Evolutionary conservation across 1,140 invertebrate species (phyloP).

Genomic region (Pararge aegeria): DNA sequence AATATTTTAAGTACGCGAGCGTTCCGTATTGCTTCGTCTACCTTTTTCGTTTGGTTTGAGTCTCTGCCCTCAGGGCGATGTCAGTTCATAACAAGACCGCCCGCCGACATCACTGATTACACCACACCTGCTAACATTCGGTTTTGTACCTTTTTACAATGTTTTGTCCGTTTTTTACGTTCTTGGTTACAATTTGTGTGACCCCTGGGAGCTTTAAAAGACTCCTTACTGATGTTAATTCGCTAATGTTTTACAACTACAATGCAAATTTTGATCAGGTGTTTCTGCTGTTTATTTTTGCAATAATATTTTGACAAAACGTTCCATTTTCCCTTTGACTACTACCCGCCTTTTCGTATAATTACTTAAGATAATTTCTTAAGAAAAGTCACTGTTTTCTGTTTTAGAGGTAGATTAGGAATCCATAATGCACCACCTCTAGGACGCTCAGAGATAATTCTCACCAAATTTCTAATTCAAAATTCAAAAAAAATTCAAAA

Average conservation of each 20-base stretch:
- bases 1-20: too few relatives aligned
- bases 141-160: conserved; percentile 2
- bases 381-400: too few relatives aligned
- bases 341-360: too few relatives aligned
- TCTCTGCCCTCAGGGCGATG: conserved; percentile 9
- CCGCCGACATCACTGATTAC: conserved; percentile 25
- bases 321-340: too few relatives aligned
- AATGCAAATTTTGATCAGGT: neutral
- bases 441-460: too few relatives aligned
- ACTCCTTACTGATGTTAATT: neutral
- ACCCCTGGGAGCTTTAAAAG: conserved; percentile 2
- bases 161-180: conserved; percentile 1
- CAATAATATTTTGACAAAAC: neutral
- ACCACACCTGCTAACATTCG: conserved; percentile 23
- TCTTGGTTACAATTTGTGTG: conserved; percentile 3
- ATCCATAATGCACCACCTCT: too few relatives aligned
- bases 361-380: too few relatives aligned
- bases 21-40: neutral
- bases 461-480: too few relatives aligned
- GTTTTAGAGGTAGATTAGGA: too few relatives aligned
- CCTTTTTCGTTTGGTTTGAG: neutral
- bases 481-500: too few relatives aligned
- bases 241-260: neutral
- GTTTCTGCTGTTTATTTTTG: neutral
- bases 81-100: conserved; percentile 20